These are phyloP conservation scores for Corvus cornix DNA, from an alignment of 2,113 vertebrate species.

Conservation along the genomic window DNA sequence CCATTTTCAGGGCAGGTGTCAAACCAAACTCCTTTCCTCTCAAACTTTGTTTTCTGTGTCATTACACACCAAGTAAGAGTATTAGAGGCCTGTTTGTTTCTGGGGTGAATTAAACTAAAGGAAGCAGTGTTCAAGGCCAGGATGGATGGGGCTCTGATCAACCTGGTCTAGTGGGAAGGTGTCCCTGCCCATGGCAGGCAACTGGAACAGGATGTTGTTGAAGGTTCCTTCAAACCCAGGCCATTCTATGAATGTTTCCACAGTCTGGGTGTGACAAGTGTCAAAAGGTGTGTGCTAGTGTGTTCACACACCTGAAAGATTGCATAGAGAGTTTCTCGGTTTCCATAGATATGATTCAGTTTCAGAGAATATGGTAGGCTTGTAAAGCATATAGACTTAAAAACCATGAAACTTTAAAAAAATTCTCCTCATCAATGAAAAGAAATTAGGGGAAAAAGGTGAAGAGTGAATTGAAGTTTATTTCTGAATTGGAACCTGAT, in stretches of 20 bases:
- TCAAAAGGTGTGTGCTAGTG: not conserved
- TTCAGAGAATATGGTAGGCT: not conserved
- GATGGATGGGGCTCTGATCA: not conserved
- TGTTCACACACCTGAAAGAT: not conserved
- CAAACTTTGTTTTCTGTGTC: not conserved
- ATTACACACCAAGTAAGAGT: not conserved
- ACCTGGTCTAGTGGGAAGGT: not conserved
- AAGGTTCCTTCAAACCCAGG: not conserved
- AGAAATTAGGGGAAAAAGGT: not conserved
- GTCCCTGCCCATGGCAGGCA: not conserved
- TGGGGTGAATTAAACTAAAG: constrained; percentile 46
- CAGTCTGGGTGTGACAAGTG: constrained; percentile 54
- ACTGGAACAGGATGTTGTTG: not conserved
- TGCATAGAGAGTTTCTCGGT: not conserved
- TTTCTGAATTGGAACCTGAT: not conserved
- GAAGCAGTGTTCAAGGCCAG: not conserved
- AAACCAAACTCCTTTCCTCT: not conserved
- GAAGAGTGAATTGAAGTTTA: not conserved
- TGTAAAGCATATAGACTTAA: not conserved
- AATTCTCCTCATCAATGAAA: not conserved
- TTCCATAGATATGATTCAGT: not conserved
- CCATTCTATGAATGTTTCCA: constrained; percentile 43
- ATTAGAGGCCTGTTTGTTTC: constrained; percentile 51
- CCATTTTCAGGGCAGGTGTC: not conserved
- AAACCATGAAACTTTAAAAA: not conserved